Evolutionary conservation across 2,797 vertebrate species (phyloP).

Genomic region (Muraenolepis orangiensis): DNA sequence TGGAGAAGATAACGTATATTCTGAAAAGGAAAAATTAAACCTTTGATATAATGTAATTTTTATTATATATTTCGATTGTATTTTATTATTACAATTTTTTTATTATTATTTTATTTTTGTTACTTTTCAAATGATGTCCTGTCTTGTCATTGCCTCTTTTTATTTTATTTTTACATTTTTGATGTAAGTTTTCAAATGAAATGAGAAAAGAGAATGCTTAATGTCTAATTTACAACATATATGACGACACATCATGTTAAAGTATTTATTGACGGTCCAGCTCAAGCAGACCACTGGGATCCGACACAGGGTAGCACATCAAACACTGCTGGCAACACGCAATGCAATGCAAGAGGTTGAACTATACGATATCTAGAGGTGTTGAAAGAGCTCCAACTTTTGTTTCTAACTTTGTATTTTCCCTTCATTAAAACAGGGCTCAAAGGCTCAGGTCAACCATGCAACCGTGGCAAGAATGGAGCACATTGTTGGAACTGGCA

Average conservation of each 20-base stretch:
- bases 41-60: too few relatives aligned
- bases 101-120: too few relatives aligned
- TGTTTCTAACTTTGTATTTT: too few relatives aligned
- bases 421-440: conserved; percentile 1
- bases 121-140: too few relatives aligned
- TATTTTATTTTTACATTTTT: too few relatives aligned
- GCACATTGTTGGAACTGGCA: conserved; percentile 33
- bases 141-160: too few relatives aligned
- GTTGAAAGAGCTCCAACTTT: neutral
- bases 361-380: neutral
- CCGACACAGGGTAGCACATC: neutral
- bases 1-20: too few relatives aligned
- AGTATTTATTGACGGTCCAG: neutral
- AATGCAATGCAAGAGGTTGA: neutral
- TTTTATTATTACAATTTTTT: too few relatives aligned
- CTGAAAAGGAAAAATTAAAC: too few relatives aligned
- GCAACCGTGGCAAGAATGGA: conserved; percentile 31
- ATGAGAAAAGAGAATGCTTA: neutral
- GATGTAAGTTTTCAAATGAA: too few relatives aligned
- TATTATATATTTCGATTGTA: too few relatives aligned
- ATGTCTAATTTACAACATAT: neutral
- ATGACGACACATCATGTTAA: neutral
- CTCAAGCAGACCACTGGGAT: neutral
- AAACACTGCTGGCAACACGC: neutral
- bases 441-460: conserved; percentile 14